These are phyloP conservation scores for Ashinkailepas kermadecensis DNA, from an alignment of 2,888 invertebrate species.

Conservation along the genomic window DNA sequence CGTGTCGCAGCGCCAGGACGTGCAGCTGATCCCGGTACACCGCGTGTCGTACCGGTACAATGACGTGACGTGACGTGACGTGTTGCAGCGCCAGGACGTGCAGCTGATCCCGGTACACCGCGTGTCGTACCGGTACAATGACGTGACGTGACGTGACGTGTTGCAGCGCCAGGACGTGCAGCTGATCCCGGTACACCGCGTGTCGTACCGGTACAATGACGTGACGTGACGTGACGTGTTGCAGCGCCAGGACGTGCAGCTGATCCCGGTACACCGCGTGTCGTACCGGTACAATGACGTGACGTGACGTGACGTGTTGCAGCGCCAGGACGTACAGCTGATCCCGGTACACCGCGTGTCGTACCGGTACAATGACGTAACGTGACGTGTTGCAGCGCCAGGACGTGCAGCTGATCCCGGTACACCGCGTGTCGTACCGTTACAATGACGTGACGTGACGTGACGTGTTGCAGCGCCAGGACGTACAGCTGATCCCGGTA, in stretches of 20 bases:
- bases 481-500: not conserved
- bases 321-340: conserved; percentile 7
- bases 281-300: not conserved
- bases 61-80: too few species aligned
- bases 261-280: not conserved
- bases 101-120: not conserved
- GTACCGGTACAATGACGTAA: not conserved
- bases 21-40: not conserved
- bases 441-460: not conserved
- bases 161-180: conserved; percentile 5
- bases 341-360: not conserved
- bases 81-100: not conserved
- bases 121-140: not conserved
- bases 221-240: not conserved
- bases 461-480: not conserved
- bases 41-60: not conserved
- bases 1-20: not conserved
- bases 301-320: not conserved
- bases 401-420: not conserved
- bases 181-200: not conserved
- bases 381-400: not conserved
- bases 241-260: conserved; percentile 10
- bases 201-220: not conserved
- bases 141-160: not conserved
- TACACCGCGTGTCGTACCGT: not conserved